Percentiles rank a stretch among this genome's conserved stretches.
Conservation (phyloP, 2,113 vertebrate genomes). For the Zapornia atra region DNA sequence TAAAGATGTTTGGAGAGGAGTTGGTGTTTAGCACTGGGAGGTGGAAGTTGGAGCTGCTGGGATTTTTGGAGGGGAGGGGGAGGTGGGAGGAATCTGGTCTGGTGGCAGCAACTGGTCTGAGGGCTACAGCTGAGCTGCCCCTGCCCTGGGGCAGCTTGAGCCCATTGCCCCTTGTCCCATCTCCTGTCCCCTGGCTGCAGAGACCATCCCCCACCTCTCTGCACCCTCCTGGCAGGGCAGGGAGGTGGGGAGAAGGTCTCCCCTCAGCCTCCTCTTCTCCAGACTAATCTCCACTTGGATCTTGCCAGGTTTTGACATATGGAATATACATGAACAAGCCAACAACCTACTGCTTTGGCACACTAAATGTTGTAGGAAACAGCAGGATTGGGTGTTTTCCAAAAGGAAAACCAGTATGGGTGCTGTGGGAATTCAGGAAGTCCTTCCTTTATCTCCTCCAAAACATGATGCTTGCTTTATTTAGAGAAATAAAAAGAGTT, state of each 20-base stretch:
- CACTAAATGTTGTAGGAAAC: not conserved
- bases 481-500: not conserved
- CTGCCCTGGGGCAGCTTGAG: too few relatives aligned
- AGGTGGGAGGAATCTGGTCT: not conserved
- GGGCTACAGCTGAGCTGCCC: too few relatives aligned
- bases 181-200: too few relatives aligned
- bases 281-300: too few relatives aligned
- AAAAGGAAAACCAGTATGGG: not conserved
- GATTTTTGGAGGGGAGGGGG: not conserved
- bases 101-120: too few relatives aligned
- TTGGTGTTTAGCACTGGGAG: not conserved
- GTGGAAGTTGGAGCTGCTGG: not conserved
- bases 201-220: too few relatives aligned
- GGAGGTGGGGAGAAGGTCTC: too few relatives aligned
- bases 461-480: not conserved
- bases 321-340: slow-evolving; percentile 38
- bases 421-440: slow-evolving; percentile 53
- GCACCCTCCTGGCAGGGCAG: too few relatives aligned
- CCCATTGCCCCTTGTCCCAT: too few relatives aligned
- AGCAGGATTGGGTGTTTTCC: too few relatives aligned
- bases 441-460: not conserved
- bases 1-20: not conserved
- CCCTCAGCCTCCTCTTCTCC: too few relatives aligned
- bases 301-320: too few relatives aligned
- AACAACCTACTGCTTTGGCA: slow-evolving; percentile 2